These are phyloP conservation scores for Myotis pilosus DNA, from an alignment of 2,797 vertebrate species.

Conservation along the genomic window DNA sequence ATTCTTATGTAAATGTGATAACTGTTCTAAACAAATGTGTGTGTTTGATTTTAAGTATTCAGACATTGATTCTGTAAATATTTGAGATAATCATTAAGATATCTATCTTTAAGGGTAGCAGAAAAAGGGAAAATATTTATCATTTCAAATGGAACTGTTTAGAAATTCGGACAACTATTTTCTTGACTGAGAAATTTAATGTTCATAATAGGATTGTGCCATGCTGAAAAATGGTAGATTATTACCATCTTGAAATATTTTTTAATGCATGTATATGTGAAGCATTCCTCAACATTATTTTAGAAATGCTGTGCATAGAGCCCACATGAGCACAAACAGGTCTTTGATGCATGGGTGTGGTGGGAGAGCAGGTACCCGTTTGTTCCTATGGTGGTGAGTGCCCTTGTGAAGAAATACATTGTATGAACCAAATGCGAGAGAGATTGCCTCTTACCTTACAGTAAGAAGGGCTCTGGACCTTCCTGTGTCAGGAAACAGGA, in stretches of 20 bases:
- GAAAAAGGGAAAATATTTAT: background rate
- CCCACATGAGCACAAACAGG: background rate
- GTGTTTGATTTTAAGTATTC: constrained; percentile 9
- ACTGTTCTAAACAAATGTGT: background rate
- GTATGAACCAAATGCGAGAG: background rate
- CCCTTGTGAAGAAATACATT: background rate
- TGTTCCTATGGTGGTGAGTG: background rate
- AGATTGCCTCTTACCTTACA: background rate
- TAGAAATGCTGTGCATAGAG: background rate
- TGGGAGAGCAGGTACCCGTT: background rate
- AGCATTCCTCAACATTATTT: background rate
- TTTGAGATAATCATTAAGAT: constrained; percentile 17
- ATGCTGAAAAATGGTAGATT: background rate
- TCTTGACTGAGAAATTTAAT: background rate
- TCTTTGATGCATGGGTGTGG: background rate
- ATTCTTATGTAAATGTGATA: background rate
- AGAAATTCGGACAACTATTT: background rate
- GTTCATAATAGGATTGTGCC: background rate
- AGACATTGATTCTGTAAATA: constrained; percentile 30
- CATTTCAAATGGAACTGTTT: background rate
- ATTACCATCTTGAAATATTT: background rate
- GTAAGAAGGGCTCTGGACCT: background rate
- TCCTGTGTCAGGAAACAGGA: background rate
- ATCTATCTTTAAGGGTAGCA: constrained; percentile 10
- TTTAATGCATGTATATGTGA: background rate